Base-by-base conservation (phyloP, 2,113 vertebrate genomes). In the Strigops habroptila region DNA sequence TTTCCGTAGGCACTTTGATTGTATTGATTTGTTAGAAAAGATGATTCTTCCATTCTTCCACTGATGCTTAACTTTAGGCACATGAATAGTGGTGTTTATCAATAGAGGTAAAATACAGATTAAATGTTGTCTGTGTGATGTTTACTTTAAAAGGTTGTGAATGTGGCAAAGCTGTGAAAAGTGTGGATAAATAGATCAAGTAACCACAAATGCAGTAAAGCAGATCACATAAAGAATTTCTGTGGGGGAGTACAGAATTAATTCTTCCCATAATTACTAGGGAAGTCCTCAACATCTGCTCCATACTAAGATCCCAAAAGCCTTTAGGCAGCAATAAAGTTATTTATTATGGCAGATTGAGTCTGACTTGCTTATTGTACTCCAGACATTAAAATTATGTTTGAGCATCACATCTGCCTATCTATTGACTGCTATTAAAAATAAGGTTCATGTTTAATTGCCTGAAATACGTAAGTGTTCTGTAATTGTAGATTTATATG, bases 291-390 rank as follows among this genome's bases (percentile, higher is more conserved):
- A 95, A 67, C 77, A 83, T 74, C 86, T 88, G 80, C 41, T 80
- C 19, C 49, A 10, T 76, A 41, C 75, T 92, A 65, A 75, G 67
- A 90, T 68, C 44, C 48, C 68, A 18, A 57, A 93, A 76, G 83
- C 86, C 80, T 92, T 96, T 69, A 89, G 86, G 86, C 83, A 89
- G 51, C 49, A 64, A 30, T 88, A 41, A 92, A 81, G 41, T 82
- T 93, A 82, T 37, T 79, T 74, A 64, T 60, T 51, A 70, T 76
- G 65, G 67, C 62, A 91, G 64, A 91, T 43, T 51, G 41, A 81
- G 43, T 64, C 77, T 86, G 59, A 86, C 68, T 92, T 46, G 14
- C 65, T 82, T 76, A 76, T 70, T 81, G 39, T 89, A 82, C 77
- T 82, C 73, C 27, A 73, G 53, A 62, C 35, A 51, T 86, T 43